These are phyloP conservation scores for Galendromus occidentalis DNA, from an alignment of 1,140 invertebrate genomes.

Conservation along the genomic window DNA sequence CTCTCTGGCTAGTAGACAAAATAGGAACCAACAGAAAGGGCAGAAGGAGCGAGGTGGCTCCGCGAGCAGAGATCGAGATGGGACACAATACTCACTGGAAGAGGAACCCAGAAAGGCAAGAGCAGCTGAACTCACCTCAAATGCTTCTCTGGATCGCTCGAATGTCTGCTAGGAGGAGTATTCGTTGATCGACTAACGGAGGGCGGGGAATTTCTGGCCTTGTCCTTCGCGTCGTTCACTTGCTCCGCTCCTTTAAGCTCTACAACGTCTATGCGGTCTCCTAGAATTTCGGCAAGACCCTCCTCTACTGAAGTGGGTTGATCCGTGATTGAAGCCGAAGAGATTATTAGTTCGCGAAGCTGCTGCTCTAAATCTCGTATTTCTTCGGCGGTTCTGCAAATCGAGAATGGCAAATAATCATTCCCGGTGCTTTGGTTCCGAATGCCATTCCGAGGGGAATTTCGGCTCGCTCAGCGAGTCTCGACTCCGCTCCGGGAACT, in stretches of 20 bases:
- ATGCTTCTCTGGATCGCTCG: slow-evolving; percentile 2
- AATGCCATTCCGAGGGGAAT: no score
- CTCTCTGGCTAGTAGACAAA: no score
- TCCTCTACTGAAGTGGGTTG: not conserved
- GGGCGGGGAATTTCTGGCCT: not conserved
- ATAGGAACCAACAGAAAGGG: no score
- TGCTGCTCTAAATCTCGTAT: slow-evolving; percentile 1
- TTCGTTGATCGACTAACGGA: slow-evolving; percentile 6
- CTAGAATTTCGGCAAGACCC: not conserved
- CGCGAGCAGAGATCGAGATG: no score
- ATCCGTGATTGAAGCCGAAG: not conserved
- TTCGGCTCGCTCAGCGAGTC: no score
- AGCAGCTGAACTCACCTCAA: not conserved
- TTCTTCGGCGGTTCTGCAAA: slow-evolving; percentile 3
- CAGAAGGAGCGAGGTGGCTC: no score
- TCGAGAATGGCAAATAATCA: no score
- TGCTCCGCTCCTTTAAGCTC: not conserved
- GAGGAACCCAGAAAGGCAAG: no score
- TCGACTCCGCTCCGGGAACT: no score
- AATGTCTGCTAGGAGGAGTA: not conserved
- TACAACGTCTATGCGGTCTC: not conserved
- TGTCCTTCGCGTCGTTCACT: not conserved
- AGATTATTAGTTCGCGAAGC: slow-evolving; percentile 1
- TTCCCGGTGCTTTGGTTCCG: no score
- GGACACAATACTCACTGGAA: no score